Base-by-base conservation (phyloP, 1,140 invertebrate genomes). In the Hestina assimilis region DNA sequence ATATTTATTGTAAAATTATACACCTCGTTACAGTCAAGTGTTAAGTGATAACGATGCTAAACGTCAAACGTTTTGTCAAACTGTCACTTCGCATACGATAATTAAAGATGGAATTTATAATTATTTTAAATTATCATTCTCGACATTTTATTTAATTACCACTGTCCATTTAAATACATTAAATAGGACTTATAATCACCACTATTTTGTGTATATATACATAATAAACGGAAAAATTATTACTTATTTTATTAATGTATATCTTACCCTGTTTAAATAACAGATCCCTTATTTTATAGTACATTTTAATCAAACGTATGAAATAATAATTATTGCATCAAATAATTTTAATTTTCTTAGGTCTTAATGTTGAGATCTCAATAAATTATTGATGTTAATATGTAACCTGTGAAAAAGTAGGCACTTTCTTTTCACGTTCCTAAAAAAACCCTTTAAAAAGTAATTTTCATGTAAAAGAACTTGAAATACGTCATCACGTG, bases 391-490 rank as follows among this genome's bases (percentile, higher is more conserved):
- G n/a, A n/a, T n/a, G n/a, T n/a, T n/a, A n/a, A n/a, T n/a, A n/a
- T n/a, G n/a, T n/a, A n/a, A n/a, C n/a, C n/a, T n/a, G n/a, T n/a
- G n/a, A n/a, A n/a, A n/a, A n/a, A n/a, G n/a, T n/a, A n/a, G n/a
- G 7, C 5, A 9, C 24, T 28, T 28, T 6, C 8, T 28, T 28
- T n/a, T 28, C n/a, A 28, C 2, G 8, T 7, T 7, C 3, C 9
- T 24, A 29, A 29, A 46, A 17, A 28, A 45, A 45, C 12, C n/a
- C 9, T 48, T 48, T 35, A 19, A 31, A 48, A 33, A 29, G 11
- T 19, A 14, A 12, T 8, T 48, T 50, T 17, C 33, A 38, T 15
- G 31, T 14, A 50, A 24, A 14, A 38, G 6, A 31, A 20, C 6
- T n/a, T 33, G 19, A 7, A 31, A n/a, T n/a, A n/a, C n/a, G 19